Percentiles rank a stretch among this genome's conserved stretches.
Conservation (phyloP, 2,888 invertebrate species). For the Abrostola tripartita region DNA sequence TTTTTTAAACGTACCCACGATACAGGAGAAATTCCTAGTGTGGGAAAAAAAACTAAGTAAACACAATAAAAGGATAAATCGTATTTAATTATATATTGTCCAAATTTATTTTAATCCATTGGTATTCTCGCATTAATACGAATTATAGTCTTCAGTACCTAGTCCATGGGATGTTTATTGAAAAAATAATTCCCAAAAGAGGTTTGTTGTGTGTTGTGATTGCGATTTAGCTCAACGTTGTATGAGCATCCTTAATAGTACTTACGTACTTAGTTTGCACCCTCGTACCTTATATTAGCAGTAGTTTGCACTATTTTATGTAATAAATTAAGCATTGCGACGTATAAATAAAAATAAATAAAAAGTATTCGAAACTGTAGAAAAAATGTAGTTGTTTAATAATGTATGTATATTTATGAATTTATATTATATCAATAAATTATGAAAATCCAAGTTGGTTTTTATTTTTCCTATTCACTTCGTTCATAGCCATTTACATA, state of each 20-base stretch:
- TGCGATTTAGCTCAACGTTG: not conserved
- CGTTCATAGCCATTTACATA: too few species aligned
- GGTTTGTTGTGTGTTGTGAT: too few species aligned
- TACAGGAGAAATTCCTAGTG: too few species aligned
- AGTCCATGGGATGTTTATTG: too few species aligned
- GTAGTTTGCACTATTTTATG: constrained; percentile 47
- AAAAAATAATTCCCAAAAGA: too few species aligned
- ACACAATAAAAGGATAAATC: too few species aligned
- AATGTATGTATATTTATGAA: constrained; percentile 64
- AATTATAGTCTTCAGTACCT: too few species aligned
- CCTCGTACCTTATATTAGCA: constrained; percentile 48
- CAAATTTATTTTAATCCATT: too few species aligned
- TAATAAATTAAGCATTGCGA: constrained; percentile 35
- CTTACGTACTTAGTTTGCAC: constrained; percentile 33
- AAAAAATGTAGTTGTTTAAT: constrained; percentile 55
- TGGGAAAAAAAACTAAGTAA: too few species aligned
- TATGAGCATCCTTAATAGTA: not conserved
- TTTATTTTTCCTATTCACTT: constrained; percentile 10
- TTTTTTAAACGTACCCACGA: too few species aligned
- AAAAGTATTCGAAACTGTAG: constrained; percentile 43
- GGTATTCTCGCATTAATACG: too few species aligned
- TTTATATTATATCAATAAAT: constrained; percentile 59
- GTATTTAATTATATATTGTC: too few species aligned
- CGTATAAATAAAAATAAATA: constrained; percentile 17
- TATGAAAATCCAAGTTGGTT: constrained; percentile 15